Percentiles rank a stretch among this genome's conserved stretches.
These are phyloP conservation scores for Calliphora vomitoria DNA, from an alignment of 2,888 invertebrate species.

Conservation along the genomic window DNA sequence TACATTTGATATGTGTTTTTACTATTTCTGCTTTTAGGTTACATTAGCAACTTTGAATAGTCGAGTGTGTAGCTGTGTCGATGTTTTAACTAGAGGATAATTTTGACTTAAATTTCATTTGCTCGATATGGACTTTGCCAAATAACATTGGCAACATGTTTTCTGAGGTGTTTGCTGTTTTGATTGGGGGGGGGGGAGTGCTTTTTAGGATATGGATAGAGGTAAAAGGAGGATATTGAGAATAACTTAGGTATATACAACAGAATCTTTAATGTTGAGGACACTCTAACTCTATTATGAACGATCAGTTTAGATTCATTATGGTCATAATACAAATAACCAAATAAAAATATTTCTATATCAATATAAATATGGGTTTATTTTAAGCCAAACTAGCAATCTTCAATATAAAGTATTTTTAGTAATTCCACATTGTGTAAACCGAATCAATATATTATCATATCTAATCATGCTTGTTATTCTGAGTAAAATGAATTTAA, in stretches of 20 bases:
- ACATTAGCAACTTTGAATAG: slow-evolving; percentile 26
- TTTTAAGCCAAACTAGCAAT: no score
- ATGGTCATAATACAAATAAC: no score
- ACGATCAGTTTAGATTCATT: no score
- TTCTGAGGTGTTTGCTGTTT: not conserved
- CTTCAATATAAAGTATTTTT: no score
- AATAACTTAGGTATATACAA: not conserved
- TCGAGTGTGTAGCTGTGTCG: not conserved
- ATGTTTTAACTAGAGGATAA: not conserved
- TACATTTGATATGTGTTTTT: slow-evolving; percentile 43
- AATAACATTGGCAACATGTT: slow-evolving; percentile 47
- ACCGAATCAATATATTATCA: no score
- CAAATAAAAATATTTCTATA: no score
- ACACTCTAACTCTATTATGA: no score
- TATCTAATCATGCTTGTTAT: no score
- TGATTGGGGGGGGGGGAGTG: not conserved
- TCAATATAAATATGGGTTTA: no score
- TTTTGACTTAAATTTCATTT: slow-evolving; percentile 49
- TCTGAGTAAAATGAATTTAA: no score
- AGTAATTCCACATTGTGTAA: no score
- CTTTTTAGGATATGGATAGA: not conserved
- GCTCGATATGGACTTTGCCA: slow-evolving; percentile 40
- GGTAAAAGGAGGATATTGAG: not conserved
- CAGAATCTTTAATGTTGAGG: not conserved
- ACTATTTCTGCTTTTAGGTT: slow-evolving; percentile 23